Evolutionary conservation across 2,113 vertebrate species (phyloP).

Genomic region (Pygoscelis antarcticus): DNA sequence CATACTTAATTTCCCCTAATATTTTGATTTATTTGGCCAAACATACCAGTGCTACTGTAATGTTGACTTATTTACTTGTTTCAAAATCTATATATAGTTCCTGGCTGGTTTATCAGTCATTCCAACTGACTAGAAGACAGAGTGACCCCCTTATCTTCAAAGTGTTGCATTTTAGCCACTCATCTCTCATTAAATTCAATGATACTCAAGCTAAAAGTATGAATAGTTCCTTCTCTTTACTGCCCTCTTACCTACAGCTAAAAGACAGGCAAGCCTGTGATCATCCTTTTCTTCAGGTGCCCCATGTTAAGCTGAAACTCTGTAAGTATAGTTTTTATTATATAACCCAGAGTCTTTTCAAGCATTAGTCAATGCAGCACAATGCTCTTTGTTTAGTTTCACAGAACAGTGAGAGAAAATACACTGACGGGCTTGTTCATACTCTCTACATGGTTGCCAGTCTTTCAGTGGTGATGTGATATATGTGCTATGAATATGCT

Average conservation of each 20-base stretch:
- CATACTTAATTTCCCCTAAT: not conserved
- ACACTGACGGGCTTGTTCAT: not conserved
- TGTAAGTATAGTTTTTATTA: constrained; percentile 29
- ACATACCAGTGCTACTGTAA: not conserved
- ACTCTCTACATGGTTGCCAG: not conserved
- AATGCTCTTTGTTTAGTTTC: not conserved
- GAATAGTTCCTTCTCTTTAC: not conserved
- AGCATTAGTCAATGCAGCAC: not conserved
- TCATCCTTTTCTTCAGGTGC: constrained; percentile 23
- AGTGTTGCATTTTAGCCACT: not conserved
- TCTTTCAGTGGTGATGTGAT: not conserved
- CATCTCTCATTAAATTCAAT: constrained; percentile 33
- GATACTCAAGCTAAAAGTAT: constrained; percentile 9
- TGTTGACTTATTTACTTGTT: not conserved
- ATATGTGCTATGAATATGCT: not conserved
- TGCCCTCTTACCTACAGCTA: not conserved
- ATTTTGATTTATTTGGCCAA: not conserved
- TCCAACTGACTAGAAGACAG: not conserved
- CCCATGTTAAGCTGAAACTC: constrained; percentile 15
- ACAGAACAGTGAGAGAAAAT: not conserved
- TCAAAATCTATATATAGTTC: not conserved
- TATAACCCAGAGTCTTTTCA: not conserved
- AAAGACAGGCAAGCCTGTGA: constrained; percentile 29
- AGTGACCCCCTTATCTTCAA: not conserved
- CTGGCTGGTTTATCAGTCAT: not conserved